Evolutionary conservation across 1,140 invertebrate genomes (phyloP), one percentile per base, ranked within the genome.

Genomic region (Heliconius melpomene): DNA sequence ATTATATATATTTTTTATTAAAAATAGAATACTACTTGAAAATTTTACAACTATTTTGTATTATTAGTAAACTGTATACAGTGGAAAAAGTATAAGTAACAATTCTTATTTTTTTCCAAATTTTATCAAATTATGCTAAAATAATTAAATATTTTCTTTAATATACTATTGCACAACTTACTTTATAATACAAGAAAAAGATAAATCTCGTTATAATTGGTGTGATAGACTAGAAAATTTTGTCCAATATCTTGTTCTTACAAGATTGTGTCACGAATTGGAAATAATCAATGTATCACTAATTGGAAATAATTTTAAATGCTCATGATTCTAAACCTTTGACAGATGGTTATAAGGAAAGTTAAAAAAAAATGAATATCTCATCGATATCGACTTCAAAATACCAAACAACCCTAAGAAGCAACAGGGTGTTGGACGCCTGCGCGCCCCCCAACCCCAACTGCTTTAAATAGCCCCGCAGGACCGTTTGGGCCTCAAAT

Each of bases 341-440:
- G 11, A 16, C 13, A 0, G 3, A 66, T 66, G 13, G 26, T 26
- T 13, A 29, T 16, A 29, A 66, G 1, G 8, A 66, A 66, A 66
- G 60, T 29, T 66, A 72, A 72, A 72, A 72, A 72, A 72, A 72
- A 72, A 36, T 20, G 7, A 29, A 26, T 13, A 72, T n/a, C 40
- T 73, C 11, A 40, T 29, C 40, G 38, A 52, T 79, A 80, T 89
- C 86, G 83, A 86, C 26, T 8, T 66, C 16, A 20, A 72, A 72
- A 72, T 72, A 72, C 16, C 13, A 38, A 72, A 54, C 88, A 73
- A 82, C 84, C 77, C 88, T 89, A 88, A 82, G 91, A 93, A 93
- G 92, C 92, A 94, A 94, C 92, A 94, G 92, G 92, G 92, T 94
- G 89, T 88, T 88, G 88, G 87, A 94, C 92, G 92, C 92, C 86